Conservation (phyloP, 2,888 invertebrate species). For the Agonopterix subpropinquella region DNA sequence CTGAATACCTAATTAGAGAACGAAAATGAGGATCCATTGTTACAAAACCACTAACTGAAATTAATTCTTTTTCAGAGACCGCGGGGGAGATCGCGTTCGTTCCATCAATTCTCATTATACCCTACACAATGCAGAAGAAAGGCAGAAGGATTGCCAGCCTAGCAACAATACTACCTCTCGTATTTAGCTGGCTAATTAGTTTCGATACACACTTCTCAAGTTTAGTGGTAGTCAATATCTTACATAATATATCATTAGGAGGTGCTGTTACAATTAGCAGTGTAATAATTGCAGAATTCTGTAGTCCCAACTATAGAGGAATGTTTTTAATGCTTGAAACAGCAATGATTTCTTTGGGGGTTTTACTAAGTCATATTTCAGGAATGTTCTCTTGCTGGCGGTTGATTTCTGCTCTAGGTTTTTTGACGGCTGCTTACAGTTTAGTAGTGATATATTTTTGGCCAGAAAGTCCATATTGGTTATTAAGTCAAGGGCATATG, state of each 20-base stretch:
- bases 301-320: constrained; percentile 17
- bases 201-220: constrained; percentile 10
- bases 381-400: constrained; percentile 13
- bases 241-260: constrained; percentile 19
- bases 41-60: constrained; percentile 11
- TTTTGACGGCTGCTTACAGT: constrained; percentile 11
- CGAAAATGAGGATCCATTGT: constrained; percentile 4
- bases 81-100: constrained; percentile 21
- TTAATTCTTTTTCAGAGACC: constrained; percentile 21
- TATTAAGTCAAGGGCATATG: constrained; percentile 18
- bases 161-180: constrained; percentile 15
- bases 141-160: constrained; percentile 18
- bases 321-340: constrained; percentile 19
- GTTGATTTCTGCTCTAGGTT: constrained; percentile 15
- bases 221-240: constrained; percentile 14
- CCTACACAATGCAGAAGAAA: constrained; percentile 21
- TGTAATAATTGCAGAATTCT: constrained; percentile 19
- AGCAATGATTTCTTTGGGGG: constrained; percentile 20
- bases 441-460: constrained; percentile 13
- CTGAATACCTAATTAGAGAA: too few species aligned
- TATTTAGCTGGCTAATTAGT: constrained; percentile 20
- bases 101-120: constrained; percentile 21
- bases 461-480: constrained; percentile 23
- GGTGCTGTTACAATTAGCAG: constrained; percentile 21
- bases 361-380: constrained; percentile 18